These are phyloP conservation scores for Caranx melampygus DNA, from an alignment of 2,113 vertebrate species.

Conservation along the genomic window DNA sequence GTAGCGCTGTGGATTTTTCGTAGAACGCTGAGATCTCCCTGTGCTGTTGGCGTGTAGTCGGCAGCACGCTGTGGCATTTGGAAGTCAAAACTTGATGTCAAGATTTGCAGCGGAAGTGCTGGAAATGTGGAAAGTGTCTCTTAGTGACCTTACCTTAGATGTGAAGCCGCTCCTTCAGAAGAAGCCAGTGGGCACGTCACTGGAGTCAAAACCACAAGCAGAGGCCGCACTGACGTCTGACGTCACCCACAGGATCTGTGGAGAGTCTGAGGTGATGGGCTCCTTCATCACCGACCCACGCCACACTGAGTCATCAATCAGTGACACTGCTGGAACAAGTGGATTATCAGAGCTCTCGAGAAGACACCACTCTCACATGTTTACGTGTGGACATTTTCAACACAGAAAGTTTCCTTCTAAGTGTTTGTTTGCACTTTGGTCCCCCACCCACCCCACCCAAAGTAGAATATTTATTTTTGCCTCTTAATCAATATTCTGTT, in stretches of 20 bases:
- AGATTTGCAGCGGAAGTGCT: constrained; percentile 23
- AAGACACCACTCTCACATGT: constrained; percentile 40
- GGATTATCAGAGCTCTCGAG: constrained; percentile 55
- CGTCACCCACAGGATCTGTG: background rate
- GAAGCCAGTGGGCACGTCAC: constrained; percentile 4
- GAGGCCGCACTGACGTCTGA: constrained; percentile 26
- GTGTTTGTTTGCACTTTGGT: constrained; percentile 67
- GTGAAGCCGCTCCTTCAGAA: constrained; percentile 50
- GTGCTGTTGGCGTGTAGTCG: constrained; percentile 29
- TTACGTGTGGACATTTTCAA: constrained; percentile 41
- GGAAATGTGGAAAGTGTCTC: constrained; percentile 16
- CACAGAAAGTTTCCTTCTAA: constrained; percentile 41
- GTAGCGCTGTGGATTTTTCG: constrained; percentile 71
- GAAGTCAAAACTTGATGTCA: constrained; percentile 38
- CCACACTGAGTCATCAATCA: constrained; percentile 1
- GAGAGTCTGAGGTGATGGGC: constrained; percentile 35
- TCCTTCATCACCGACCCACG: constrained; percentile 7
- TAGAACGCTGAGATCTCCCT: constrained; percentile 32
- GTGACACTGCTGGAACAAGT: constrained; percentile 28
- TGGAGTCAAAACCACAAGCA: constrained; percentile 19
- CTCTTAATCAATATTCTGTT: constrained; percentile 48
- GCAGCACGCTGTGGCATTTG: constrained; percentile 33
- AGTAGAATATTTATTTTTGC: constrained; percentile 63
- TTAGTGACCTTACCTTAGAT: constrained; percentile 53
- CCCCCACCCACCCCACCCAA: constrained; percentile 31